A percentile compares a stretch with the other conserved stretches of the same genome.
phyloP scores from a whole-genome alignment of 2,113 vertebrate genomes.

The Semicossyphus pulcher region DNA sequence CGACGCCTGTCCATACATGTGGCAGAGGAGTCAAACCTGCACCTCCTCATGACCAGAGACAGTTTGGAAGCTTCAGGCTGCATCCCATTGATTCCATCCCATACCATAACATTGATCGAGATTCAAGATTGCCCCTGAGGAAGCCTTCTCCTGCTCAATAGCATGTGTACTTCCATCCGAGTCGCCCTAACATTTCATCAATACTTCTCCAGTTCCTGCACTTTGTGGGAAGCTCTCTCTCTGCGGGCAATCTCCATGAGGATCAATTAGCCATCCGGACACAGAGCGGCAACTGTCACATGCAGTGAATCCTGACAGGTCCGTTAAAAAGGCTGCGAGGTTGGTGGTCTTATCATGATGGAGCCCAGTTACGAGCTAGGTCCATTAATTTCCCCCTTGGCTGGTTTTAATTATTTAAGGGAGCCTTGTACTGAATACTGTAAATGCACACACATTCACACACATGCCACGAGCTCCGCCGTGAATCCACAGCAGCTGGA shows the following conservation, averaged over 20 bases:
- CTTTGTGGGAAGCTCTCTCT: constrained; percentile 49
- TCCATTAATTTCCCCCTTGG: constrained; percentile 58
- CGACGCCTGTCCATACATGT: not conserved
- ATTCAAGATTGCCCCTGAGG: constrained; percentile 29
- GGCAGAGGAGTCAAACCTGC: constrained; percentile 1
- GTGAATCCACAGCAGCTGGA: constrained; percentile 68
- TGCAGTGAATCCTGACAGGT: constrained; percentile 50
- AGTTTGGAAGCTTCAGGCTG: constrained; percentile 2
- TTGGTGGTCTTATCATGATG: constrained; percentile 47
- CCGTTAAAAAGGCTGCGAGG: constrained; percentile 36
- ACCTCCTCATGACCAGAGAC: constrained; percentile 2
- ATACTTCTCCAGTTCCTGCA: constrained; percentile 53
- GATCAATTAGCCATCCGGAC: constrained; percentile 53
- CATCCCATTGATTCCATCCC: constrained; percentile 39
- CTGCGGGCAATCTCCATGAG: constrained; percentile 43
- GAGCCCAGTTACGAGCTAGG: constrained; percentile 41
- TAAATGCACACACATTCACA: constrained; percentile 16
- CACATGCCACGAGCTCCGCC: constrained; percentile 23
- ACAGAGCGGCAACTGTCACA: constrained; percentile 49
- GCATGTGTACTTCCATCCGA: constrained; percentile 49
- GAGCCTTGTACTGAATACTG: constrained; percentile 42
- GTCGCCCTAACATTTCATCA: constrained; percentile 61
- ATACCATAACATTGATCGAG: constrained; percentile 53
- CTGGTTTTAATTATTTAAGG: constrained; percentile 70
- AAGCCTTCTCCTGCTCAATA: constrained; percentile 49